Percentiles rank a stretch among this genome's conserved stretches.
Conservation (phyloP, 1,140 invertebrate genomes). For the Atopsyche davidsoni region DNA sequence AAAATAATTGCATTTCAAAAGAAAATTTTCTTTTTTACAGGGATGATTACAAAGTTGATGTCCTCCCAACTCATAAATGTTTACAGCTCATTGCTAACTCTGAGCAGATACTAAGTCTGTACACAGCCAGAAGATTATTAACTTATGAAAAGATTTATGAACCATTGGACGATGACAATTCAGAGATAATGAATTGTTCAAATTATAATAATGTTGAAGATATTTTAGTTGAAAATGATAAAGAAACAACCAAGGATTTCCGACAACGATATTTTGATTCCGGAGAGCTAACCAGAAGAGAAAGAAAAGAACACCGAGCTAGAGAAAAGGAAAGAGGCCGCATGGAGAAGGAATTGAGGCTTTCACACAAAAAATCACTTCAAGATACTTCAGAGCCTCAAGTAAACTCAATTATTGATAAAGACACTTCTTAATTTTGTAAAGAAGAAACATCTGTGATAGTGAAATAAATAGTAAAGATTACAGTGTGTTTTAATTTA, state of each 20-base stretch:
- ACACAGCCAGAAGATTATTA: conserved; percentile 74
- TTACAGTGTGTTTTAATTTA: too few species aligned
- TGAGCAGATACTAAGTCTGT: conserved; percentile 75
- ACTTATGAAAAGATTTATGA: conserved; percentile 79
- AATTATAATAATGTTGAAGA: conserved; percentile 20
- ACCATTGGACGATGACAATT: conserved; percentile 34
- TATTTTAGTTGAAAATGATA: conserved; percentile 33
- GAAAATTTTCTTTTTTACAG: too few species aligned
- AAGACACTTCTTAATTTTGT: too few species aligned
- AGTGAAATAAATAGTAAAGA: too few species aligned
- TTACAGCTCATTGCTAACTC: conserved; percentile 73
- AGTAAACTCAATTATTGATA: too few species aligned
- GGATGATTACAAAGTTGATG: conserved; percentile 65
- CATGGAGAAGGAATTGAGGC: conserved; percentile 12
- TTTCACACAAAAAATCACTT: too few species aligned
- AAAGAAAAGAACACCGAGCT: conserved; percentile 38
- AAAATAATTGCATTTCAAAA: too few species aligned
- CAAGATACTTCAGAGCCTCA: too few species aligned
- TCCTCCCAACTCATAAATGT: conserved; percentile 74
- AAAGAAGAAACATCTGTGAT: too few species aligned
- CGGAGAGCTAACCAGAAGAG: conserved; percentile 55
- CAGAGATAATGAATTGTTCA: conserved; percentile 29
- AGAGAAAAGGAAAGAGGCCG: conserved; percentile 12
- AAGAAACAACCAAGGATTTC: conserved; percentile 46
- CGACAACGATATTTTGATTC: conserved; percentile 61